Conservation (phyloP, 1,140 invertebrate genomes). For the Heliconius congener region DNA sequence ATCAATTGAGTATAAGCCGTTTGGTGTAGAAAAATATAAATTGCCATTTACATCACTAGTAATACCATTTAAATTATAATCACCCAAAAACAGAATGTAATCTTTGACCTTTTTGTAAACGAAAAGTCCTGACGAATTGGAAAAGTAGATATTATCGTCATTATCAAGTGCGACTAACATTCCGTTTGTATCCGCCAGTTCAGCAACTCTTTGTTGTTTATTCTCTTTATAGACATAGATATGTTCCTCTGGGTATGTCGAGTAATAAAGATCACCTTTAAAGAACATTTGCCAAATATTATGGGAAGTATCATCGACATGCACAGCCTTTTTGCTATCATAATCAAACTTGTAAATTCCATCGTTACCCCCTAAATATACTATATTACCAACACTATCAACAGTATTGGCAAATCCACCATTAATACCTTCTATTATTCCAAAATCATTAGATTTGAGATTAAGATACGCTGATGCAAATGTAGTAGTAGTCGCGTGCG, state of each 20-base stretch:
- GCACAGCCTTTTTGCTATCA: conserved; percentile 44
- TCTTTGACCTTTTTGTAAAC: conserved; percentile 35
- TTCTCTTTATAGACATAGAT: conserved; percentile 48
- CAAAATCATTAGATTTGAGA: conserved; percentile 51
- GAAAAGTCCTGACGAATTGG: conserved; percentile 54
- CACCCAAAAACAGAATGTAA: conserved; percentile 36
- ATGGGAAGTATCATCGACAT: conserved; percentile 35
- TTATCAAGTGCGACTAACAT: conserved; percentile 54
- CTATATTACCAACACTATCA: conserved; percentile 43
- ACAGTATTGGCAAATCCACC: conserved; percentile 61
- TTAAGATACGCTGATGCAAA: conserved; percentile 55
- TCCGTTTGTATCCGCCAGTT: conserved; percentile 45
- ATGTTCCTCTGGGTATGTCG: conserved; percentile 54
- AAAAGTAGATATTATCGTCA: conserved; percentile 50
- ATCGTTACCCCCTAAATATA: conserved; percentile 56
- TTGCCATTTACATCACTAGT: conserved; percentile 53
- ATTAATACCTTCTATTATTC: conserved; percentile 45
- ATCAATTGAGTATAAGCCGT: conserved; percentile 51
- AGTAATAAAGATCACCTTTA: conserved; percentile 58
- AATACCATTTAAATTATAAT: conserved; percentile 52
- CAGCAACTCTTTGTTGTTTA: conserved; percentile 39
- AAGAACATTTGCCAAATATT: conserved; percentile 67
- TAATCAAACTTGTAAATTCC: conserved; percentile 58
- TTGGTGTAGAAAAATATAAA: conserved; percentile 56
- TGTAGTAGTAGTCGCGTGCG: conserved; percentile 20